A percentile compares a stretch with the other conserved stretches of the same genome.
These are phyloP conservation scores for Mormyrus proboscirostris DNA, from an alignment of 2,797 vertebrate species.

Conservation along the genomic window DNA sequence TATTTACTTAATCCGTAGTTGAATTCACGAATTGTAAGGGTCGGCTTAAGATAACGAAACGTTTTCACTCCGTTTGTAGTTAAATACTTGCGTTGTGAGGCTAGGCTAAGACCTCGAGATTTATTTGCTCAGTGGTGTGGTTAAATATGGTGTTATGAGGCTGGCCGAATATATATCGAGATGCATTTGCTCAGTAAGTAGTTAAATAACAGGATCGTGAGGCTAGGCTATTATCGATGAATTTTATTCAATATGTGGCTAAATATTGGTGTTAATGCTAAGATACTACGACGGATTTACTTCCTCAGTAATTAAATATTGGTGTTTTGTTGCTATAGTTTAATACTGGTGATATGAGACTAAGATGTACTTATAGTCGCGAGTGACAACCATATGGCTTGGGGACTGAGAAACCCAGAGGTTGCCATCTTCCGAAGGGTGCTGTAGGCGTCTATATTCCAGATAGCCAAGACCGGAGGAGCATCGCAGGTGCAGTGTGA, in stretches of 20 bases:
- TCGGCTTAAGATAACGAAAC: neutral
- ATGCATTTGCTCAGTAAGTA: neutral
- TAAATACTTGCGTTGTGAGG: neutral
- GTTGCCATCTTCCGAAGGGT: constrained; percentile 28
- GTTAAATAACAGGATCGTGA: neutral
- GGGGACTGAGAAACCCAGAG: constrained; percentile 50
- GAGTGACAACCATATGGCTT: neutral
- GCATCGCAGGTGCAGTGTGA: neutral
- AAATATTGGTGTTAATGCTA: neutral
- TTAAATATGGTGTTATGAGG: neutral
- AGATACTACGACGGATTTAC: neutral
- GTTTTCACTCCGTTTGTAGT: neutral
- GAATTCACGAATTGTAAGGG: neutral
- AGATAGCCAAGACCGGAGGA: neutral
- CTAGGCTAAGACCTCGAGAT: constrained; percentile 2
- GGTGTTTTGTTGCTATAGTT: neutral
- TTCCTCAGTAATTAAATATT: neutral
- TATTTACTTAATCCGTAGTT: neutral
- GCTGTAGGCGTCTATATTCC: constrained; percentile 4
- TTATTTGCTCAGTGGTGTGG: neutral
- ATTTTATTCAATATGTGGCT: neutral
- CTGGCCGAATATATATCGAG: neutral
- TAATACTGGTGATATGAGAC: neutral
- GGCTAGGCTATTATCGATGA: neutral
- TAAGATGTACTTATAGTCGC: neutral